Evolutionary conservation across 2,113 vertebrate species (phyloP), one percentile per base, ranked within the genome.

Genomic region (Scomber japonicus): DNA sequence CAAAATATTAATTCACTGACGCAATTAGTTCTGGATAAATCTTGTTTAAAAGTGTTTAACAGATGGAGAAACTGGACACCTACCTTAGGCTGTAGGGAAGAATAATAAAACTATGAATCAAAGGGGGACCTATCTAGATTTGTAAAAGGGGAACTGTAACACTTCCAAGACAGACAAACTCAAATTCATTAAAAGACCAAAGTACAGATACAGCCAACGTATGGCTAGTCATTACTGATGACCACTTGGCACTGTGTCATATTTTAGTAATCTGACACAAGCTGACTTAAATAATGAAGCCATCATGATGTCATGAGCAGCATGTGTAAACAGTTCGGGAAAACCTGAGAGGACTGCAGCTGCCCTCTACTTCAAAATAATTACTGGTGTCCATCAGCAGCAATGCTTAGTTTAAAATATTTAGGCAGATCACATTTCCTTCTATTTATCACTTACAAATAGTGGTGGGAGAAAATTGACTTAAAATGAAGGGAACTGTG

Each of bases 321-420:
- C 78, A 84, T 56, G 69, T 82, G 83, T 51, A 35, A 88, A 77
- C 57, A 59, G 31, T 76, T 48, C 45, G 4, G 44, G 72, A 15
- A 21, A 21, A n/a, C 35, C 30, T 21, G 10, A 64, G 16, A 67
- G 16, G 53, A 31, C 69, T 69, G 68, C 69, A 80, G 86, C 75
- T 80, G 81, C 56, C 68, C 62, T 55, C 46, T 9, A 30, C 53
- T 69, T 62, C 51, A 73, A 5, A 46, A 60, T 68, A 62, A 81
- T 79, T 54, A 45, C 57, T 10, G 51, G 31, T 65, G 55, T 78
- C 81, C 27, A 72, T 83, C 80, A 70, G 45, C 27, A 27, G 66
- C 55, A 71, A 49, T 27, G 55, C 77, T 65, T 35, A 65, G 44
- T 70, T 16, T 59, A 15, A 55, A 68, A 71, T 24, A 15, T 21